phyloP scores from a whole-genome alignment of 2,888 invertebrate species.

The Notodonta ziczac region DNA sequence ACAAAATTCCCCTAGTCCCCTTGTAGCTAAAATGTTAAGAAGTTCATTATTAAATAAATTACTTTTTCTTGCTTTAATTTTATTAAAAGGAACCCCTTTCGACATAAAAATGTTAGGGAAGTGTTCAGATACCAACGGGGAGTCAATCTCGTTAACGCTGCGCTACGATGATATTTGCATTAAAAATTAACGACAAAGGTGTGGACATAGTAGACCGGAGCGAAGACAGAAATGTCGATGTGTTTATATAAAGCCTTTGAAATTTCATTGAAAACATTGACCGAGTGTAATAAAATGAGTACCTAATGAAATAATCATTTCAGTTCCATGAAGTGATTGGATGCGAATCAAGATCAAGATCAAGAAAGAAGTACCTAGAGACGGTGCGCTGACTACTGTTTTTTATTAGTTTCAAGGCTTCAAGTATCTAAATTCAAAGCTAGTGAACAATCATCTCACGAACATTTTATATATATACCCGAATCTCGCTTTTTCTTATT shows the following conservation, averaged over 20 bases:
- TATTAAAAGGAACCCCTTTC: conserved; percentile 27
- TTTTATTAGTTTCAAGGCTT: too few relatives aligned
- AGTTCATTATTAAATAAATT: conserved; percentile 23
- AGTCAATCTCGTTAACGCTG: conserved; percentile 66
- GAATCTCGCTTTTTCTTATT: background rate
- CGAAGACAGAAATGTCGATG: background rate
- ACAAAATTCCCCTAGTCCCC: background rate
- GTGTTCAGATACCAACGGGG: conserved; percentile 53
- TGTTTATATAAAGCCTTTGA: too few relatives aligned
- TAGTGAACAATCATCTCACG: too few relatives aligned
- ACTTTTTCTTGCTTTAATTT: conserved; percentile 29
- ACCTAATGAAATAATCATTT: too few relatives aligned
- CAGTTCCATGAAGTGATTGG: too few relatives aligned
- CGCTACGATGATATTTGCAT: conserved; percentile 72
- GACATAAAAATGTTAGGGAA: conserved; percentile 42
- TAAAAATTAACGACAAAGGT: conserved; percentile 57
- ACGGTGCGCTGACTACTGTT: too few relatives aligned
- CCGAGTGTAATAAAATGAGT: too few relatives aligned
- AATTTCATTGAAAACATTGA: too few relatives aligned
- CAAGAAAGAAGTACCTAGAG: too few relatives aligned
- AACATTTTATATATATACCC: too few relatives aligned
- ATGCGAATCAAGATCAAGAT: too few relatives aligned
- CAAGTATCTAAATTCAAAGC: too few relatives aligned
- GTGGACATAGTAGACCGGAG: background rate
- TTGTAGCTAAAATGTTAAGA: conserved; percentile 12